Conservation (phyloP, 64 coral and sea anemone genomes). For the Trachythela sp. region DNA sequence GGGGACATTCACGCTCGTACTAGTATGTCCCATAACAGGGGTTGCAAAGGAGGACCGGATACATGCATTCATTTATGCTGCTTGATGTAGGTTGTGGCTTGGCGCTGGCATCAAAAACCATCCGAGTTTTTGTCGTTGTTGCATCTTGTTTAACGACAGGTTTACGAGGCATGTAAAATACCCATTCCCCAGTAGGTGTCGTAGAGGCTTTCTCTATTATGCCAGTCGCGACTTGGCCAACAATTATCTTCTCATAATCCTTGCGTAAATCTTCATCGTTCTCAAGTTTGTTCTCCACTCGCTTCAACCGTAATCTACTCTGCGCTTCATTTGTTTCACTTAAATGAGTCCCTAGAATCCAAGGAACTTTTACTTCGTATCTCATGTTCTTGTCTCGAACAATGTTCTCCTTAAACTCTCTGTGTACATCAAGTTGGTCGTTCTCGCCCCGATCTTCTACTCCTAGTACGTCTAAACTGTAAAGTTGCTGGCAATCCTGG, state of each 20-base stretch:
- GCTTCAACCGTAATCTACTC: not conserved
- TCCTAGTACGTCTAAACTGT: not conserved
- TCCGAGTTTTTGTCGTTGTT: not conserved
- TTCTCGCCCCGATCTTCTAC: not conserved
- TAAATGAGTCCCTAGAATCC: not conserved
- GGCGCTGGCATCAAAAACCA: conserved; percentile 6
- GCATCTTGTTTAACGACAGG: not conserved
- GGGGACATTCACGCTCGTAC: not conserved
- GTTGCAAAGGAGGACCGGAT: not conserved
- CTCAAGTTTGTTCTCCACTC: not conserved
- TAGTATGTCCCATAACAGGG: not conserved
- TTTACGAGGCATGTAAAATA: not conserved
- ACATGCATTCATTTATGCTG: conserved; percentile 1
- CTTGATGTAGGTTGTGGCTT: not conserved
- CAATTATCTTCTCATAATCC: conserved; percentile 13
- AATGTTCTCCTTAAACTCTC: conserved; percentile 1
- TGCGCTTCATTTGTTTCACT: not conserved
- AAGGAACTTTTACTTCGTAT: not conserved
- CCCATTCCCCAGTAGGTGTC: not conserved
- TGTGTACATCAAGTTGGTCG: not conserved
- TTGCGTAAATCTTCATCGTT: not conserved
- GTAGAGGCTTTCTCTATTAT: not conserved
- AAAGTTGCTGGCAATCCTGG: not conserved
- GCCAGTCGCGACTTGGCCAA: not conserved
- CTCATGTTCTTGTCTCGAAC: not conserved